Percentiles rank a stretch among this genome's conserved stretches.
These are phyloP conservation scores for Danio kyathit DNA, from an alignment of 2,797 vertebrate genomes.

Conservation along the genomic window DNA sequence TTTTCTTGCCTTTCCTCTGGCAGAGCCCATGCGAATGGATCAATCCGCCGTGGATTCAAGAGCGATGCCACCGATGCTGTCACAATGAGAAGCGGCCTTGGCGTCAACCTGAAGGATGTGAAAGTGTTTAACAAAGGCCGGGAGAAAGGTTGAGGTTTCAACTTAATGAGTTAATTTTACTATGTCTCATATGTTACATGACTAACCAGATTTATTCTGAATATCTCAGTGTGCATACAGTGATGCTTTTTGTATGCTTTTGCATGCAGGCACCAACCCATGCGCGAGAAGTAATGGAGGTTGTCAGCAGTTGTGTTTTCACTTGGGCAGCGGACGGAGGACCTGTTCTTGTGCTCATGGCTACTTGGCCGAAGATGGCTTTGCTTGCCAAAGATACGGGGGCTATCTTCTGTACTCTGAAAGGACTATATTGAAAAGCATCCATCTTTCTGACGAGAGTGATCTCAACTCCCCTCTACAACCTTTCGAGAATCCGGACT, in stretches of 20 bases:
- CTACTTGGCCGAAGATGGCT: constrained; percentile 88
- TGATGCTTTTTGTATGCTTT: not conserved
- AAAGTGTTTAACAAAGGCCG: constrained; percentile 94
- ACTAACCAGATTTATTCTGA: not conserved
- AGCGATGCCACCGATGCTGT: constrained; percentile 88
- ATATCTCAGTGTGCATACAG: not conserved
- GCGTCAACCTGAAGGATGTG: constrained; percentile 97
- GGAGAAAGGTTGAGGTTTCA: constrained; percentile 91
- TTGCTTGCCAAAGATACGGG: constrained; percentile 91
- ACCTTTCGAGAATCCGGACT: constrained; percentile 91
- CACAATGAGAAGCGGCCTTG: constrained; percentile 94
- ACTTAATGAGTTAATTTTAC: constrained; percentile 70
- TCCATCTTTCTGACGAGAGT: constrained; percentile 95
- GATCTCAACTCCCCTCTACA: constrained; percentile 95
- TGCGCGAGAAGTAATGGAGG: constrained; percentile 92
- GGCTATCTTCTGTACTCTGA: constrained; percentile 97
- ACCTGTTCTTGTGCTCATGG: constrained; percentile 95
- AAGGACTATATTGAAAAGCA: constrained; percentile 94
- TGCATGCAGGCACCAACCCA: constrained; percentile 88
- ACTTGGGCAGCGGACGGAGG: constrained; percentile 85
- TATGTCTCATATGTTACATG: constrained; percentile 18
- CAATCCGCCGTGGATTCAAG: constrained; percentile 93
- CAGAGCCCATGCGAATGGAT: constrained; percentile 98
- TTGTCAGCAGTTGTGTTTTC: constrained; percentile 96
- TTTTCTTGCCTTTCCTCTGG: constrained; percentile 55